Base-by-base conservation (phyloP, 2,888 invertebrate genomes). In the Xestobium rufovillosum region DNA sequence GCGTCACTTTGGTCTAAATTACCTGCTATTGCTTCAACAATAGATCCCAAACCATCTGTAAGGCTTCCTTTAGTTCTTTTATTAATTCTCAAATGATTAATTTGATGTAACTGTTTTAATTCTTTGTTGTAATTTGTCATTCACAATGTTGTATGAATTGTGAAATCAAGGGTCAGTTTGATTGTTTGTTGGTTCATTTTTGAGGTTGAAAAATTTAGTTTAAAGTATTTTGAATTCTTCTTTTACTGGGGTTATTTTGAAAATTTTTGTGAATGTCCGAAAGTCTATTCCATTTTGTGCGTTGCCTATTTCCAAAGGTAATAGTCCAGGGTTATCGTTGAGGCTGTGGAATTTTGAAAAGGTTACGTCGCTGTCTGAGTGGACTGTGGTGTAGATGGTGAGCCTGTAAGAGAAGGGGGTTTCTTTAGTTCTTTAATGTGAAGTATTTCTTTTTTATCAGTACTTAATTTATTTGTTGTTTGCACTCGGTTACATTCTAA, bases 31-130 rank as follows among this genome's bases (percentile, higher is more conserved):
- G 8, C n/a, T 23, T 23, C n/a, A n/a, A 23, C 6, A n/a, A 23
- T 23, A n/a, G 23, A 23, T 23, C 23, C 23, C n/a, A 23, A 23
- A n/a, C 23, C 23, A 23, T 23, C n/a, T 23, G n/a, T 23, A 6
- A 23, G 23, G n/a, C 23, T n/a, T 23, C 23, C 8, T 23, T 23
- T 23, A n/a, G n/a, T n/a, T n/a, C n/a, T n/a, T n/a, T n/a, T n/a
- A n/a, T n/a, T n/a, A n/a, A n/a, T n/a, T n/a, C n/a, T n/a, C n/a
- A n/a, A n/a, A n/a, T n/a, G n/a, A n/a, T n/a, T n/a, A n/a, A n/a
- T n/a, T 23, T 23, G 23, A 23, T n/a, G n/a, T n/a, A n/a, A n/a
- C n/a, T n/a, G n/a, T n/a, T n/a, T n/a, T n/a, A n/a, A n/a, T n/a
- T n/a, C n/a, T n/a, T n/a, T n/a, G n/a, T n/a, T n/a, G n/a, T n/a